Evolutionary conservation across 1,140 invertebrate species (phyloP).

Genomic region (Cepaea nemoralis): DNA sequence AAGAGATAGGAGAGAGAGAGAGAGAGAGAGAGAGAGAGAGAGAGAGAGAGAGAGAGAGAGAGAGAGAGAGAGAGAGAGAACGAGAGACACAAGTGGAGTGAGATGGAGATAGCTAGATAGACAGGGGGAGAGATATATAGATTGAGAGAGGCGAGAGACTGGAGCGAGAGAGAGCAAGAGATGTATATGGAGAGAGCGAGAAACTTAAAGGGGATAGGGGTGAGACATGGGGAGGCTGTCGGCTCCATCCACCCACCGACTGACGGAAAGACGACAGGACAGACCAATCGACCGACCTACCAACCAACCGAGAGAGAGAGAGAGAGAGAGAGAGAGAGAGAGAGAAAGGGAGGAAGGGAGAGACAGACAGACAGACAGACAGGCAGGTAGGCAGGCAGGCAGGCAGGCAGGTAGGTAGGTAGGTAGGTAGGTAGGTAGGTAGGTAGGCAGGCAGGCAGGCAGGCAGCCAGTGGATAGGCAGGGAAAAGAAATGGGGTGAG

Average conservation of each 20-base stretch:
- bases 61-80: background rate
- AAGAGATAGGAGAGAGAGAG: background rate
- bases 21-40: background rate
- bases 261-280: background rate
- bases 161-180: background rate
- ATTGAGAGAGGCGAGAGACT: background rate
- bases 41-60: background rate
- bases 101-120: background rate
- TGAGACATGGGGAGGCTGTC: background rate
- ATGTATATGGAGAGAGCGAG: background rate
- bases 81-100: background rate
- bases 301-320: too few species aligned
- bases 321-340: slow-evolving; percentile 14
- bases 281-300: too few species aligned
- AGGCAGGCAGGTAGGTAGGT: too few species aligned
- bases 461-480: background rate
- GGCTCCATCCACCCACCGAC: background rate
- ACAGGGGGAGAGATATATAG: too few species aligned
- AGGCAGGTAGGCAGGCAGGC: too few species aligned
- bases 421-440: too few species aligned
- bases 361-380: too few species aligned
- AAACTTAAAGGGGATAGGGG: background rate
- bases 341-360: background rate
- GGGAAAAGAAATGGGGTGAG: too few species aligned
- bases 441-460: too few species aligned